Conservation (phyloP, 1,140 invertebrate genomes). For the Cydia pomonella region DNA sequence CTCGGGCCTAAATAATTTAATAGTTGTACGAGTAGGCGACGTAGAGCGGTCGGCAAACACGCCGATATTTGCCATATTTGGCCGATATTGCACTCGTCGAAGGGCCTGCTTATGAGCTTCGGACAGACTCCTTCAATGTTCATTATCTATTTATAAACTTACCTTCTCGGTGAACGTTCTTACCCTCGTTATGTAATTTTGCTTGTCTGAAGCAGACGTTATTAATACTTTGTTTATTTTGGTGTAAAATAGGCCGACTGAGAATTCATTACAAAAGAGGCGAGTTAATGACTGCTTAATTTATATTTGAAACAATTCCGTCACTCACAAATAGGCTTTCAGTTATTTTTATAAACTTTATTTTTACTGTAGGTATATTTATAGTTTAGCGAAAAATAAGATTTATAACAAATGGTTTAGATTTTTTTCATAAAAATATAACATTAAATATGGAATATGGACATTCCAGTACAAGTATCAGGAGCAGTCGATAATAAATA, state of each 20-base stretch:
- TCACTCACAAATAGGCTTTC: no score
- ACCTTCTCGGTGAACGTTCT: constrained; percentile 29
- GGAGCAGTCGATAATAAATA: no score
- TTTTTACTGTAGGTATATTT: no score
- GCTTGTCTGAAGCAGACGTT: constrained; percentile 1
- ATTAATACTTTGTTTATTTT: constrained; percentile 29
- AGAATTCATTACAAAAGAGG: constrained; percentile 6
- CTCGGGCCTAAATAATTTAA: constrained; percentile 73
- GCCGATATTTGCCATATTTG: constrained; percentile 30
- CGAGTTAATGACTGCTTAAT: not conserved
- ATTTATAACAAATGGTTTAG: no score
- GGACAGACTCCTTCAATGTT: constrained; percentile 29
- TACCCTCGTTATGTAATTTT: constrained; percentile 30
- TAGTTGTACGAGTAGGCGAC: constrained; percentile 52
- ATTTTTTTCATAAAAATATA: no score
- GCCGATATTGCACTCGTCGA: constrained; percentile 26
- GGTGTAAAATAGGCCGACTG: constrained; percentile 4
- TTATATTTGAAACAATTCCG: not conserved
- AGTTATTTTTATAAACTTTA: no score
- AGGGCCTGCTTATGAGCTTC: constrained; percentile 32
- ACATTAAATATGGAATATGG: no score
- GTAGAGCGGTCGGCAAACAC: constrained; percentile 62
- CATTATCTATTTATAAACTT: constrained; percentile 31
- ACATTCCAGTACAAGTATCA: no score
- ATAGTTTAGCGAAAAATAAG: no score